These are phyloP conservation scores for Chymomyza amoena DNA, from an alignment of 2,888 invertebrate genomes.

Conservation along the genomic window DNA sequence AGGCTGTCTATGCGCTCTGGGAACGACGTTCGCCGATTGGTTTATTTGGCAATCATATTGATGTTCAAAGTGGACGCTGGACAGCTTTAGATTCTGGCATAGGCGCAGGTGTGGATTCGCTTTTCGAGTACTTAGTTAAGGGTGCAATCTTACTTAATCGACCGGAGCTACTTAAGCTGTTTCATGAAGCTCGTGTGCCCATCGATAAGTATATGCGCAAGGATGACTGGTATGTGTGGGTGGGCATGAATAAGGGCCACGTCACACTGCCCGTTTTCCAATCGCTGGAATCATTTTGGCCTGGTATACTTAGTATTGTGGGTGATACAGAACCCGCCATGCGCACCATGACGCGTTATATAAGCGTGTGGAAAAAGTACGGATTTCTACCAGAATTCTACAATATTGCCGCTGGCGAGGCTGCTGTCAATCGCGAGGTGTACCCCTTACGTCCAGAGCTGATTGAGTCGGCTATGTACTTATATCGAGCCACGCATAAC, in stretches of 20 bases:
- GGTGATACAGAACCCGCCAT: slow-evolving; percentile 94
- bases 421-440: slow-evolving; percentile 88
- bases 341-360: slow-evolving; percentile 96
- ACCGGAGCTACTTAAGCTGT: slow-evolving; percentile 95
- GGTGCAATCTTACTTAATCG: slow-evolving; percentile 93
- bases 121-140: slow-evolving; percentile 98
- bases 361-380: slow-evolving; percentile 97
- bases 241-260: slow-evolving; percentile 96
- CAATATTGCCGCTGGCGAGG: slow-evolving; percentile 93
- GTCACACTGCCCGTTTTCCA: slow-evolving; percentile 99
- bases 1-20: slow-evolving; percentile 93
- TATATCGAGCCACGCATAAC: slow-evolving; percentile 96
- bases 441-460: slow-evolving; percentile 98
- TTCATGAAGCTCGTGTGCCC: slow-evolving; percentile 86
- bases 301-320: slow-evolving; percentile 92
- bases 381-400: slow-evolving; percentile 99
- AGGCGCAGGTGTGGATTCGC: slow-evolving; percentile 97
- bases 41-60: slow-evolving; percentile 97
- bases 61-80: slow-evolving; percentile 96
- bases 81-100: slow-evolving; percentile 99
- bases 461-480: slow-evolving; percentile 97
- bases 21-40: slow-evolving; percentile 91
- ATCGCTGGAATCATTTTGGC: slow-evolving; percentile 99
- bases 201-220: slow-evolving; percentile 93
- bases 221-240: slow-evolving; percentile 99